These are phyloP conservation scores for Ictidomys tridecemlineatus DNA, from an alignment of 2,113 vertebrate species.

Conservation along the genomic window DNA sequence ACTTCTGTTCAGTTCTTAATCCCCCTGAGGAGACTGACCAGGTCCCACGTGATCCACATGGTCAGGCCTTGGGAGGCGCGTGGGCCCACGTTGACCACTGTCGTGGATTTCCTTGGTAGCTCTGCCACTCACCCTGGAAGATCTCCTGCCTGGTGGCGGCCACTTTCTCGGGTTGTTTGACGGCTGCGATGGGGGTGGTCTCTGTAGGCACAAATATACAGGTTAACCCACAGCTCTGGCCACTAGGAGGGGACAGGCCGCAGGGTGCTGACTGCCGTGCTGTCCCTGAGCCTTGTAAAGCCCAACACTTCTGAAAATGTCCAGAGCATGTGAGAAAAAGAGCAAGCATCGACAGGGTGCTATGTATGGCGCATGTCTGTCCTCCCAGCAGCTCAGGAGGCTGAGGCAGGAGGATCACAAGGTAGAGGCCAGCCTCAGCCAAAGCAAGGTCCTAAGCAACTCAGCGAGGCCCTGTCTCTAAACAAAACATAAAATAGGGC, in stretches of 20 bases:
- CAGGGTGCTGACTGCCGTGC: background rate
- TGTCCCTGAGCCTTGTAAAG: background rate
- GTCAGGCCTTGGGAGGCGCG: background rate
- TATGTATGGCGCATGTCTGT: too few species aligned
- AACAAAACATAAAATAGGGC: too few species aligned
- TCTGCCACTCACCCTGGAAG: slow-evolving; percentile 89
- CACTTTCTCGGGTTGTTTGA: slow-evolving; percentile 91
- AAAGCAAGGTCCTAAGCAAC: too few species aligned
- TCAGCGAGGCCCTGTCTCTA: too few species aligned
- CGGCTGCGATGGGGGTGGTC: slow-evolving; percentile 82
- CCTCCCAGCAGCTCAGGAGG: too few species aligned
- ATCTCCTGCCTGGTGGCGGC: slow-evolving; percentile 91
- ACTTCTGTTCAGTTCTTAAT: background rate
- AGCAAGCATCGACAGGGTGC: too few species aligned
- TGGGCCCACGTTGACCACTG: too few species aligned
- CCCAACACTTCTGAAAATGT: background rate
- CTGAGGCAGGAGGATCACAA: too few species aligned
- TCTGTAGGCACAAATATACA: slow-evolving; percentile 81
- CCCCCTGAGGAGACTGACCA: background rate
- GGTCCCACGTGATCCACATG: too few species aligned
- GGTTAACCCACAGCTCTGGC: background rate
- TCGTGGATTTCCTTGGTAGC: background rate
- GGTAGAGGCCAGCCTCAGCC: too few species aligned
- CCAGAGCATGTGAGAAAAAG: background rate
- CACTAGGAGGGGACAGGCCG: background rate